Conservation (phyloP, 2,113 vertebrate genomes). For the Xenopus borealis region DNA sequence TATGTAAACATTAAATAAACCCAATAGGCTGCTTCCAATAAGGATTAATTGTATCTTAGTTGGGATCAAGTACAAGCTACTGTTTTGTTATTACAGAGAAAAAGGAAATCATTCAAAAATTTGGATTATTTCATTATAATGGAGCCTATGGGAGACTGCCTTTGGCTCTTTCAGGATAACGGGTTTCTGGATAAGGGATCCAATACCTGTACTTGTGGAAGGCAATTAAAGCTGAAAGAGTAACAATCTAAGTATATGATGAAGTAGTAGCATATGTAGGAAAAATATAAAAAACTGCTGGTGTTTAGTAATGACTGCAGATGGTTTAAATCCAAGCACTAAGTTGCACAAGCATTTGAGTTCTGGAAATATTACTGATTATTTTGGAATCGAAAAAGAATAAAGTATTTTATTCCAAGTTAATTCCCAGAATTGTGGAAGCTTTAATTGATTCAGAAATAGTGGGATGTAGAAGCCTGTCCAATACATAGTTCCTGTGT, state of each 20-base stretch:
- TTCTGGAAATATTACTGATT: constrained; percentile 19
- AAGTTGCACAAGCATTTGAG: background rate
- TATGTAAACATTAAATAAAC: too few species aligned
- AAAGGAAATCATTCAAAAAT: too few species aligned
- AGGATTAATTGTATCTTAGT: too few species aligned
- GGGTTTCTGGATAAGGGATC: too few species aligned
- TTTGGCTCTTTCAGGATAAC: too few species aligned
- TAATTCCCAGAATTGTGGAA: constrained; percentile 1
- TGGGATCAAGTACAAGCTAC: too few species aligned
- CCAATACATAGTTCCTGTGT: background rate
- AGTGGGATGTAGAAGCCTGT: background rate
- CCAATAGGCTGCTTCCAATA: too few species aligned
- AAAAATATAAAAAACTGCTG: background rate
- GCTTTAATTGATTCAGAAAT: background rate
- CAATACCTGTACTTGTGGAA: background rate
- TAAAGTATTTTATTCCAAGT: constrained; percentile 1
- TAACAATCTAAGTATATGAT: background rate
- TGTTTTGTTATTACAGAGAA: too few species aligned
- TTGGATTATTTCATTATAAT: too few species aligned
- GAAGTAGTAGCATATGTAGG: background rate
- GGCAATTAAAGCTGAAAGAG: background rate
- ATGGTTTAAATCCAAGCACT: background rate
- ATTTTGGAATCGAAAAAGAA: constrained; percentile 17
- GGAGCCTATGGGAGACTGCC: too few species aligned
- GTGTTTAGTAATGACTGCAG: background rate